These are phyloP conservation scores for Electrona antarctica DNA, from an alignment of 2,113 vertebrate genomes.

Conservation along the genomic window DNA sequence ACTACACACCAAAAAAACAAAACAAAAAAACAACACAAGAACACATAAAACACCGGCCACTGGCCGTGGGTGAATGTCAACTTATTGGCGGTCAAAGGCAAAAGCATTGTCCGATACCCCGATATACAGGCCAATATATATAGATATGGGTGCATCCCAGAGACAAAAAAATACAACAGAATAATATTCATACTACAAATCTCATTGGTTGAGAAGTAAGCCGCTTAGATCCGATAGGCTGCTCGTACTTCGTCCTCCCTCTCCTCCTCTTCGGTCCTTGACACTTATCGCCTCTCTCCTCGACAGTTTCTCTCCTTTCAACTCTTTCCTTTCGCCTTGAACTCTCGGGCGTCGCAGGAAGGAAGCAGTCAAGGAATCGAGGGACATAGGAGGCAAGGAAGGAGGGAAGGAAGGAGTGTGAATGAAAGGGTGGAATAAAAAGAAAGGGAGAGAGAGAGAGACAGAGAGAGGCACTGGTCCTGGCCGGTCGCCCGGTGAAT, in stretches of 20 bases:
- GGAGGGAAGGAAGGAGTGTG: slow-evolving; percentile 1
- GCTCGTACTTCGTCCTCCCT: slow-evolving; percentile 1
- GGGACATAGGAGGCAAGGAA: too few species aligned
- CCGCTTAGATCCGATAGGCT: slow-evolving; percentile 55
- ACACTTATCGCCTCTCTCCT: not conserved
- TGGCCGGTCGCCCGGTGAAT: too few species aligned
- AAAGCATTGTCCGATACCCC: too few species aligned
- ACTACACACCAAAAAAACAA: too few species aligned
- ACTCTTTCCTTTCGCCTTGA: slow-evolving; percentile 27
- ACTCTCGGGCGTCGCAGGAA: slow-evolving; percentile 6
- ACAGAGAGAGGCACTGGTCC: too few species aligned
- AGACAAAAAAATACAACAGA: not conserved
- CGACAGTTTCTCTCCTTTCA: not conserved
- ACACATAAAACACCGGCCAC: too few species aligned
- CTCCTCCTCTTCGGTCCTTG: not conserved
- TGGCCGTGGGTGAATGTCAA: too few species aligned
- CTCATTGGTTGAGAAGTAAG: slow-evolving; percentile 32
- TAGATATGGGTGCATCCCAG: not conserved
- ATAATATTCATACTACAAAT: slow-evolving; percentile 9
- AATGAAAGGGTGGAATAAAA: slow-evolving; percentile 3
- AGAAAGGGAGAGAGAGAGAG: not conserved
- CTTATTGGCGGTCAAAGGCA: too few species aligned
- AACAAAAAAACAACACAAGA: too few species aligned
- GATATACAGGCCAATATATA: too few species aligned
- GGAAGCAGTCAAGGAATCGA: not conserved